A percentile compares a stretch with the other conserved stretches of the same genome.
Conservation (phyloP, 2,113 vertebrate genomes). For the Microtus oregoni region DNA sequence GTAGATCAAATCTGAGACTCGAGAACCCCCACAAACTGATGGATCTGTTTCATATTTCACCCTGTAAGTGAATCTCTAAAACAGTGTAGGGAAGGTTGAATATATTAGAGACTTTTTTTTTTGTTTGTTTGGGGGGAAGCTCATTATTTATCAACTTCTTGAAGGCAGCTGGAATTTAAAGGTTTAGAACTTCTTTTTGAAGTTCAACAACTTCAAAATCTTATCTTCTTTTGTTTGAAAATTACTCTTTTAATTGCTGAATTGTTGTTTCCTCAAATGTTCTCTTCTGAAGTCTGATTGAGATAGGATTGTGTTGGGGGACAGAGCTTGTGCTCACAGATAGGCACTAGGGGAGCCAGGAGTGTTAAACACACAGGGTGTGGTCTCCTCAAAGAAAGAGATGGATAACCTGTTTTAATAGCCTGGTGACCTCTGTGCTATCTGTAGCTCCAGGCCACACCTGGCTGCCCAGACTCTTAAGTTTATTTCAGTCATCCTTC, state of each 20-base stretch:
- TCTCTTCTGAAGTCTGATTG: background rate
- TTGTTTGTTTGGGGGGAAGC: background rate
- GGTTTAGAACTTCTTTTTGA: background rate
- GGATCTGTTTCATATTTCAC: background rate
- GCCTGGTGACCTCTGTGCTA: too few relatives aligned
- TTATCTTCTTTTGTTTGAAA: background rate
- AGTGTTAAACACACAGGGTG: too few relatives aligned
- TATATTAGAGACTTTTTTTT: background rate
- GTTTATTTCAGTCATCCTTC: background rate
- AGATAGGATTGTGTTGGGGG: background rate
- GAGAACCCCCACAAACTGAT: background rate
- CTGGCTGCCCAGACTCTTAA: background rate
- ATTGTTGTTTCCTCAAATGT: background rate
- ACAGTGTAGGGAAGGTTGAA: background rate
- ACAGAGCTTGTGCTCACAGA: background rate
- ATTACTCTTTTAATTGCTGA: background rate
- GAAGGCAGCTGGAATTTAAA: background rate
- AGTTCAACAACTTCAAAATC: background rate
- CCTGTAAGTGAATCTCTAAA: background rate
- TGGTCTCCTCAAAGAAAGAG: too few relatives aligned
- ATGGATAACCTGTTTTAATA: too few relatives aligned
- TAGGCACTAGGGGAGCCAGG: background rate
- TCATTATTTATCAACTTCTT: background rate
- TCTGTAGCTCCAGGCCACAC: background rate
- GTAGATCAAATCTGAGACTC: background rate